A percentile compares a stretch with the other conserved stretches of the same genome.
Conservation (phyloP, 2,888 invertebrate species). For the Tenthredo amoena region DNA sequence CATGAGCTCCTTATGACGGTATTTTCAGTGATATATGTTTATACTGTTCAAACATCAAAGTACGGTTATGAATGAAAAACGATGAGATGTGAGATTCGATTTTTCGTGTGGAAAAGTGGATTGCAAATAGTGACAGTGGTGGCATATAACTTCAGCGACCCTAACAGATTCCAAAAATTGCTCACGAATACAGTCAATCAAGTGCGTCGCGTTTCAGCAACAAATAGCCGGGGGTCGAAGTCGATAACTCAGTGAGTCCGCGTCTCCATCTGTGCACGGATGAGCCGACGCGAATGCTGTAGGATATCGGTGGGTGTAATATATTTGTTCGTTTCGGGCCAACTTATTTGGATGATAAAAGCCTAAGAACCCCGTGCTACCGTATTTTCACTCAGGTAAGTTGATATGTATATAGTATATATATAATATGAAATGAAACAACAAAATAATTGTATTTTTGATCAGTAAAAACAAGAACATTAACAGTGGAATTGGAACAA, state of each 20-base stretch:
- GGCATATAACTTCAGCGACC: not conserved
- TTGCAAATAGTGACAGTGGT: not conserved
- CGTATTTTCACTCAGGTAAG: no score
- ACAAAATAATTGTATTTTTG: no score
- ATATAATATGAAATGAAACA: no score
- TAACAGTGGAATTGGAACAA: no score
- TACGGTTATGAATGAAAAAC: not conserved
- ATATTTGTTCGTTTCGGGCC: not conserved
- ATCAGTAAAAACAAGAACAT: no score
- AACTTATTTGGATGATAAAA: no score
- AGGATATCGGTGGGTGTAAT: conserved; percentile 16
- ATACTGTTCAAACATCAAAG: not conserved
- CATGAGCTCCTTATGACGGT: not conserved
- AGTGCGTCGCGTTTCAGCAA: conserved; percentile 21
- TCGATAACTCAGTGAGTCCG: conserved; percentile 31
- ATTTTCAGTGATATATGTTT: not conserved
- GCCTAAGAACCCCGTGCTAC: no score
- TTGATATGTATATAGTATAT: no score
- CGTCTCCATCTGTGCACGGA: conserved; percentile 21
- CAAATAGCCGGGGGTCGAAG: conserved; percentile 33
- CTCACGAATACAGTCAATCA: conserved; percentile 7
- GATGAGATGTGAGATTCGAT: not conserved
- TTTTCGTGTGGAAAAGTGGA: not conserved
- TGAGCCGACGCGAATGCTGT: conserved; percentile 2
- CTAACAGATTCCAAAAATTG: conserved; percentile 9